Conservation (phyloP, 92 coral and sea anemone genomes). For the Siderastrea radians region DNA sequence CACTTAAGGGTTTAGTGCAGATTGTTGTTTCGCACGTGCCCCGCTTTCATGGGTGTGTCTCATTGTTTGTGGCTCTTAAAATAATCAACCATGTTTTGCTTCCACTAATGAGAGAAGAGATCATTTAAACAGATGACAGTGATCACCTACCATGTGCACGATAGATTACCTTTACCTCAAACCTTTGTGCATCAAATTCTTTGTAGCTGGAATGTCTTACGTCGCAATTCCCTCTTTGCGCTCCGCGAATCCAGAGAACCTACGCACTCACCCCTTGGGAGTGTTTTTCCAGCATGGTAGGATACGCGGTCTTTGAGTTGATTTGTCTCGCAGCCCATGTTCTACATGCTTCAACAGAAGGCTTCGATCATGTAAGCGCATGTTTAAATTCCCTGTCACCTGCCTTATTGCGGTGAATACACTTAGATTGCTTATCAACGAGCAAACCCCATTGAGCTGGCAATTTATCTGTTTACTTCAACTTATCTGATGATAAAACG, state of each 20-base stretch:
- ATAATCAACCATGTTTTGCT: constrained; percentile 73
- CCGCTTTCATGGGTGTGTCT: constrained; percentile 83
- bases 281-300: constrained; percentile 4
- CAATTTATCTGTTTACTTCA: constrained; percentile 20
- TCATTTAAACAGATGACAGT: constrained; percentile 62
- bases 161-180: constrained; percentile 18
- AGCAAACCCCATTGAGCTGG: constrained; percentile 17
- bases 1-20: constrained; percentile 70
- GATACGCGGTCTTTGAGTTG: not conserved
- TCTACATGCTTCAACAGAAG: constrained; percentile 6
- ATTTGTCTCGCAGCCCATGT: not conserved
- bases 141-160: constrained; percentile 61
- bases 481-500: constrained; percentile 14
- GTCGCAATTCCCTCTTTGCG: not conserved
- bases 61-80: constrained; percentile 71
- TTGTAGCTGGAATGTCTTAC: not conserved
- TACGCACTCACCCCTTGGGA: constrained; percentile 13
- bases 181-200: not conserved
- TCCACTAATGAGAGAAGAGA: constrained; percentile 66
- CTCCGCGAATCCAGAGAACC: not conserved
- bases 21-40: constrained; percentile 90
- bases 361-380: constrained; percentile 22
- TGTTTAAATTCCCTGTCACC: constrained; percentile 4
- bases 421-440: constrained; percentile 22
- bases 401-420: constrained; percentile 25